A percentile compares a stretch with the other conserved stretches of the same genome.
These are phyloP conservation scores for Hyles vespertilio DNA, from an alignment of 1,140 invertebrate genomes.

Conservation along the genomic window DNA sequence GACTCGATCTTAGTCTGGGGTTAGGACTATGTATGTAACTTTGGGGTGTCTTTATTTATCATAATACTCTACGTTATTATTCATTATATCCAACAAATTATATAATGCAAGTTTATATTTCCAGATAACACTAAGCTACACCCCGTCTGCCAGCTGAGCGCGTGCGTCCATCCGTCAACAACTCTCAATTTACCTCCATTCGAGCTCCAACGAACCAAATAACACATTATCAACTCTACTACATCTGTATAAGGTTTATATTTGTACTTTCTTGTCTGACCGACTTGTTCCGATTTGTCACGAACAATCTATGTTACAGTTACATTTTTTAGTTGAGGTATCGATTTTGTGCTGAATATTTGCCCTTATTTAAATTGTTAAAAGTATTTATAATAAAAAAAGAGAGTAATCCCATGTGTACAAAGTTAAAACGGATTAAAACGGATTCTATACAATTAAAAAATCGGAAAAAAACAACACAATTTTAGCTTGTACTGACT, in stretches of 20 bases:
- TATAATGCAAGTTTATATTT: conserved; percentile 15
- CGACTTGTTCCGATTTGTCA: conserved; percentile 2
- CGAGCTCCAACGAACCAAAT: conserved; percentile 27
- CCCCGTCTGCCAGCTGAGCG: conserved; percentile 28
- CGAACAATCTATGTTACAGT: background rate
- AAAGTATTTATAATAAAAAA: too few relatives aligned
- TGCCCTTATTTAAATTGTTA: too few relatives aligned
- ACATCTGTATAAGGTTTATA: background rate
- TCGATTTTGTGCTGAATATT: too few relatives aligned
- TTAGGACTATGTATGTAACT: too few relatives aligned
- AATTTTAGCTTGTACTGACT: too few relatives aligned
- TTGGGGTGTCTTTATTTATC: too few relatives aligned
- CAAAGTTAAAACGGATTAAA: too few relatives aligned
- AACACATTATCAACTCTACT: conserved; percentile 5
- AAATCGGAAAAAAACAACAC: too few relatives aligned
- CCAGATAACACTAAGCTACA: conserved; percentile 64
- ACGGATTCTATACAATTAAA: too few relatives aligned
- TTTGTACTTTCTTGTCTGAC: background rate
- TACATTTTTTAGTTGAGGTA: background rate
- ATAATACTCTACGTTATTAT: too few relatives aligned
- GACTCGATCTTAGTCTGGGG: too few relatives aligned
- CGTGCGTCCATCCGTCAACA: conserved; percentile 23
- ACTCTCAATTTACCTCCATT: conserved; percentile 27
- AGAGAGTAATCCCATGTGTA: too few relatives aligned
- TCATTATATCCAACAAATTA: background rate